Conservation (phyloP, 1,140 invertebrate genomes). For the Procambarus virginalis region DNA sequence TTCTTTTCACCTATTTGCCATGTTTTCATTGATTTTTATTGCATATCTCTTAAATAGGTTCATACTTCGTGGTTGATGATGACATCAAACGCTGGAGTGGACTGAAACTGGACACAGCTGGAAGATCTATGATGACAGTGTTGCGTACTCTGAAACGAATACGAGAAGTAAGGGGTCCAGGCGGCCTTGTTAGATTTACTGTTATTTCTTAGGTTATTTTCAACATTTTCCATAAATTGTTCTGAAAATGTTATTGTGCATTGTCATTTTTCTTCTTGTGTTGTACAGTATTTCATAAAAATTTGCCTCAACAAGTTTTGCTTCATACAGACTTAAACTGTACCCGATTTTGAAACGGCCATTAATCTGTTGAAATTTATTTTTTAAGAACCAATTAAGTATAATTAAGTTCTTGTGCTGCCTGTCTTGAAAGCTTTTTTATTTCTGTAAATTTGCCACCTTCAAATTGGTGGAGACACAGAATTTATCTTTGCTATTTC, state of each 20-base stretch:
- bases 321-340: no score
- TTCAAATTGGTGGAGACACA: no score
- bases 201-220: background rate
- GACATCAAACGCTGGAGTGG: slow-evolving; percentile 66
- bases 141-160: slow-evolving; percentile 47
- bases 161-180: slow-evolving; percentile 60
- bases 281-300: background rate
- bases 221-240: background rate
- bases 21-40: background rate
- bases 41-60: slow-evolving; percentile 29
- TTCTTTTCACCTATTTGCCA: background rate
- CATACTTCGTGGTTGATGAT: slow-evolving; percentile 57
- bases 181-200: slow-evolving; percentile 55
- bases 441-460: no score
- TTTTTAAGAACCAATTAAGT: no score
- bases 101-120: slow-evolving; percentile 53
- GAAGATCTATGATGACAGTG: slow-evolving; percentile 43
- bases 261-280: background rate
- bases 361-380: no score
- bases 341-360: no score
- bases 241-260: background rate
- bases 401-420: no score
- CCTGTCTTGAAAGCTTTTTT: no score
- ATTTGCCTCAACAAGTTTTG: no score
- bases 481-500: no score